Evolutionary conservation across 1,140 invertebrate species (phyloP).

Genomic region (Andricus grossulariae): DNA sequence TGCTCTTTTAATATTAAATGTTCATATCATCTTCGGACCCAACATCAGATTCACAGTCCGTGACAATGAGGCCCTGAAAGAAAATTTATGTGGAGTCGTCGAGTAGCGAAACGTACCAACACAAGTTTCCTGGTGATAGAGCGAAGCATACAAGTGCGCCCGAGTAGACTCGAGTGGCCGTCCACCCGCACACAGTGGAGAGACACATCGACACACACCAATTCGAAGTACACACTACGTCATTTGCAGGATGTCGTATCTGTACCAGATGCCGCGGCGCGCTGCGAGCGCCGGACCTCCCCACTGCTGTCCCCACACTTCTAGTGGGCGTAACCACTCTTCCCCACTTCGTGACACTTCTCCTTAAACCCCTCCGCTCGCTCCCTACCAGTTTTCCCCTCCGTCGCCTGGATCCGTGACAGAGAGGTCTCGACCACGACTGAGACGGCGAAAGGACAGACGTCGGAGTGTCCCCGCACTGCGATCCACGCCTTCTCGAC

Average conservation of each 20-base stretch:
- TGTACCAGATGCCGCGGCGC: slow-evolving; percentile 58
- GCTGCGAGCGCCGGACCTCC: slow-evolving; percentile 48
- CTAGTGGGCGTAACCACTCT: slow-evolving; percentile 61
- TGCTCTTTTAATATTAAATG: too few relatives aligned
- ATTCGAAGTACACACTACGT: neutral
- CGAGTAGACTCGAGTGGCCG: slow-evolving; percentile 17
- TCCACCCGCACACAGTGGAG: slow-evolving; percentile 21
- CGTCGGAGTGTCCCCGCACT: slow-evolving; percentile 55
- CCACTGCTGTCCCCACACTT: slow-evolving; percentile 35
- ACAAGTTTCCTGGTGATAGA: neutral
- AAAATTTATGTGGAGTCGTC: slow-evolving; percentile 53
- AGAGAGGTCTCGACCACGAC: slow-evolving; percentile 50
- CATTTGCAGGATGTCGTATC: slow-evolving; percentile 39
- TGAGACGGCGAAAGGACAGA: slow-evolving; percentile 50
- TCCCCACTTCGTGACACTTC: slow-evolving; percentile 52
- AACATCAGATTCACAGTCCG: slow-evolving; percentile 38
- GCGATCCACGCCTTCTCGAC: slow-evolving; percentile 71
- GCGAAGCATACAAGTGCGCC: slow-evolving; percentile 22
- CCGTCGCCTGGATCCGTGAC: slow-evolving; percentile 46
- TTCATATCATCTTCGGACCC: neutral
- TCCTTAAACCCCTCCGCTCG: slow-evolving; percentile 57
- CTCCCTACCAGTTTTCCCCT: slow-evolving; percentile 51
- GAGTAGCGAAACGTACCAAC: neutral
- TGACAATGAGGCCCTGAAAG: slow-evolving; percentile 53
- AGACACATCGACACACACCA: slow-evolving; percentile 35